Percentiles rank a stretch among this genome's conserved stretches.
phyloP scores from a whole-genome alignment of 2,113 vertebrate genomes.

The Erpornis zantholeuca region DNA sequence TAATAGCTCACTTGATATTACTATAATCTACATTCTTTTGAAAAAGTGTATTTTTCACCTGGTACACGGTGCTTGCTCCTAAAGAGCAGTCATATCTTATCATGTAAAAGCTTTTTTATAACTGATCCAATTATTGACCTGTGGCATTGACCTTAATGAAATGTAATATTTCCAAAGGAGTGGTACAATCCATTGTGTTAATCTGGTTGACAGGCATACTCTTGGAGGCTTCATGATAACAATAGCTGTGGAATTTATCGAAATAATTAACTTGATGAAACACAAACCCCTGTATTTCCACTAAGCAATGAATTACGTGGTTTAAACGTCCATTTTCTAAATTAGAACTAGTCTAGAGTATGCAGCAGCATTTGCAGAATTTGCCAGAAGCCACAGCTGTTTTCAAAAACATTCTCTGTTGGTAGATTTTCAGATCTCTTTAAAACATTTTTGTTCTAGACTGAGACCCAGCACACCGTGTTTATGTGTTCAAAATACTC shows the following conservation, averaged over 20 bases:
- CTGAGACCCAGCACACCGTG: not conserved
- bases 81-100: conserved; percentile 54
- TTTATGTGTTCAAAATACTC: not conserved
- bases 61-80: not conserved
- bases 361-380: not conserved
- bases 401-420: not conserved
- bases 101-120: conserved; percentile 53
- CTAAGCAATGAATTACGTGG: not conserved
- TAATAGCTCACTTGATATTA: conserved; percentile 42
- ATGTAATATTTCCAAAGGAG: conserved; percentile 48
- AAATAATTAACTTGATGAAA: conserved; percentile 34
- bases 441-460: not conserved
- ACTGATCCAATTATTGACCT: conserved; percentile 56
- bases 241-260: not conserved
- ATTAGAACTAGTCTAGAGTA: not conserved
- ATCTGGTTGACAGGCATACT: conserved; percentile 44
- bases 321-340: not conserved
- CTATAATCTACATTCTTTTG: conserved; percentile 39
- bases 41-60: conserved; percentile 49
- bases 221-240: conserved; percentile 18
- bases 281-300: not conserved
- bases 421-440: not conserved
- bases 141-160: conserved; percentile 61
- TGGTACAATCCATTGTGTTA: conserved; percentile 46
- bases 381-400: not conserved